Conservation (phyloP, 2,113 vertebrate species). For the Scopus umbretta region DNA sequence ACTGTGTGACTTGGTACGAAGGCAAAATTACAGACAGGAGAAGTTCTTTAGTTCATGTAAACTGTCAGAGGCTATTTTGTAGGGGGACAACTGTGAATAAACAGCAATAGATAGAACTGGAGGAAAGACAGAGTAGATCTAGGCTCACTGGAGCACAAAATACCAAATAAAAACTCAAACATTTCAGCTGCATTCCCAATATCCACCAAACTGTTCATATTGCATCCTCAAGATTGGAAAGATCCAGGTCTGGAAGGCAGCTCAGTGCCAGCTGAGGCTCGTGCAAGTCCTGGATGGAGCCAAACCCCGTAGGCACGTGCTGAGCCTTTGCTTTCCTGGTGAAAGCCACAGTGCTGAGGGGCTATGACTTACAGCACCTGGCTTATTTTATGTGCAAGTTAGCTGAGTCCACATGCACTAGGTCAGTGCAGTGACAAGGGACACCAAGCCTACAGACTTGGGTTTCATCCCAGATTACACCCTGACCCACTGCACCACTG, state of each 20-base stretch:
- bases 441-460: neutral
- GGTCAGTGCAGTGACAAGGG: fast-evolving
- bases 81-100: neutral
- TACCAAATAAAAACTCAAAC: neutral
- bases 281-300: neutral
- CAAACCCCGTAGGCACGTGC: fast-evolving
- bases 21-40: neutral
- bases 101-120: neutral
- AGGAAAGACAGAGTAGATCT: neutral
- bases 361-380: neutral
- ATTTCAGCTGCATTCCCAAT: neutral
- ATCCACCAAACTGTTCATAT: neutral
- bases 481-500: neutral
- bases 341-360: neutral
- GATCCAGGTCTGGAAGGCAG: neutral
- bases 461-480: neutral
- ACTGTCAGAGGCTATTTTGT: neutral
- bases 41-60: neutral
- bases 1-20: neutral
- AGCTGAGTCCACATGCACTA: neutral
- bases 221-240: neutral
- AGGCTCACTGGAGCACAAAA: neutral
- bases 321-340: neutral
- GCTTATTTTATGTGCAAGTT: fast-evolving
- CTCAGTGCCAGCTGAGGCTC: neutral